Base-by-base conservation (phyloP, 1,140 invertebrate genomes). In the Calephelis nemesis region DNA sequence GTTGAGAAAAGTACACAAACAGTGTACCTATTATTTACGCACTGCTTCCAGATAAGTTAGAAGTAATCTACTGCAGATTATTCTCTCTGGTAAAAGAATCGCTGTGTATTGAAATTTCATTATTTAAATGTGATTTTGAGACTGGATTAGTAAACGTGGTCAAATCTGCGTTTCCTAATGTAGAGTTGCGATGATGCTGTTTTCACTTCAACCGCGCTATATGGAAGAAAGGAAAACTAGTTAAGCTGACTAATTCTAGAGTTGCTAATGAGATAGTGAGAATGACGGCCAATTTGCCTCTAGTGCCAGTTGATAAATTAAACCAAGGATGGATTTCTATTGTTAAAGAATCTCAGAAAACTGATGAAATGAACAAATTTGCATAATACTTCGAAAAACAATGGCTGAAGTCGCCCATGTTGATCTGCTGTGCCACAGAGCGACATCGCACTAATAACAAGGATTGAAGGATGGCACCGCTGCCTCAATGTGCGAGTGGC, bases 201-300 rank as follows among this genome's bases (percentile, higher is more conserved):
- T 54, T 54, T 54, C 15, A 30, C 13, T 54, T 54, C 7, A 19
- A 10, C 8, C 13, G 15, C 50, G 50, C 50, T 54, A 30, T 54
- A 54, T 54, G 15, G 50, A 54, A 54, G 7, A 54, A 54, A 54
- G 50, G 50, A 54, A 54, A 54, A 30, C 15, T 30, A 54, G 50
- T 54, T 54, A 30, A 30, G 15, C 13, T 54, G 50, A 30, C 13
- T 54, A 15, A 54, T 19, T 8, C 15, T 54, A 54, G 50, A 54
- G 50, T 50, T 50, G 49, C n/a, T n/a, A n/a, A n/a, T n/a, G n/a
- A 52, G 49, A 30, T 54, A 54, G 19, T 58, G 54, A 58, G 54
- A 30, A 30, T 58, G 54, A 58, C 30, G 19, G 19, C 54, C 54
- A 58, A 58, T 58, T 58, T 58, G 54, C 54, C 54, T 58, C 54